A percentile compares a stretch with the other conserved stretches of the same genome.
These are phyloP conservation scores for Sebastes steindachneri DNA, from an alignment of 2,797 vertebrate species.

Conservation along the genomic window DNA sequence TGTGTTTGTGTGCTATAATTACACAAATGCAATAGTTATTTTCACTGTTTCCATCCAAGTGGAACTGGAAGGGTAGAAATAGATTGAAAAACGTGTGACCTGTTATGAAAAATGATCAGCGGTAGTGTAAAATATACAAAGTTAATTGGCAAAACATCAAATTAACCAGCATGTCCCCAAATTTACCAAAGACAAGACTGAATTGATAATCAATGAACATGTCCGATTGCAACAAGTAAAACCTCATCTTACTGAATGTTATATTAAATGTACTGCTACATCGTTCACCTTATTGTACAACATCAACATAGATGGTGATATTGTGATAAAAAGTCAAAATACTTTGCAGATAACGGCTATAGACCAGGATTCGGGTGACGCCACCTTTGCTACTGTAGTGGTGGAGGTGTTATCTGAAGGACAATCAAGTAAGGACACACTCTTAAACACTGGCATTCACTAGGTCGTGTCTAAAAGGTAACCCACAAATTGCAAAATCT, in stretches of 20 bases:
- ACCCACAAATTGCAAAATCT: background rate
- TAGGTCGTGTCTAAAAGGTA: background rate
- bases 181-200: background rate
- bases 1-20: background rate
- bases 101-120: rapidly evolving
- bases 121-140: no score
- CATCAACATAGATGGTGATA: background rate
- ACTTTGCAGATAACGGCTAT: slow-evolving; percentile 79
- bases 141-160: background rate
- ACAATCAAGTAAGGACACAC: slow-evolving; percentile 76
- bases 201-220: background rate
- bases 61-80: background rate
- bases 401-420: slow-evolving; percentile 84
- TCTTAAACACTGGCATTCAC: background rate
- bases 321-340: slow-evolving; percentile 8
- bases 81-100: no score
- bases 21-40: background rate
- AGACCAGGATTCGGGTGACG: slow-evolving; percentile 86
- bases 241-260: background rate
- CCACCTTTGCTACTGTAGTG: slow-evolving; percentile 69
- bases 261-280: background rate
- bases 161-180: background rate
- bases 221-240: background rate
- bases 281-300: background rate
- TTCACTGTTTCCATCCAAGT: background rate